These are phyloP conservation scores for Sterna hirundo DNA, from an alignment of 2,113 vertebrate species.

Conservation along the genomic window DNA sequence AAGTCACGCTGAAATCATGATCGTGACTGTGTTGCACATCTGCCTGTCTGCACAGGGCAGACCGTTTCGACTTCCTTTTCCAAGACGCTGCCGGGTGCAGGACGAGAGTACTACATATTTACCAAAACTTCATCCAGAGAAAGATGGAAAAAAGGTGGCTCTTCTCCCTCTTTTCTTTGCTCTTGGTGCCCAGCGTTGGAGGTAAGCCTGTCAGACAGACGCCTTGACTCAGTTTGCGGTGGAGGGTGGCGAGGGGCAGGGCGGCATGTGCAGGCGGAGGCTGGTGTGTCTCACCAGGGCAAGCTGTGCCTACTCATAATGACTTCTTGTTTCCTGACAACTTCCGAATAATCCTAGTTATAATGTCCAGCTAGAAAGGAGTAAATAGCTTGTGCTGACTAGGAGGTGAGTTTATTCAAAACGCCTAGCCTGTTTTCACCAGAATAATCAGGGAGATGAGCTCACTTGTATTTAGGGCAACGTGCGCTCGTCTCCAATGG, in stretches of 20 bases:
- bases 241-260: not conserved
- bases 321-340: not conserved
- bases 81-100: not conserved
- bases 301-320: not conserved
- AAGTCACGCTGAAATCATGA: not conserved
- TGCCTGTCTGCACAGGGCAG: not conserved
- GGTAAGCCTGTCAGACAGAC: conserved; percentile 14
- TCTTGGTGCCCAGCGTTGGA: conserved; percentile 10
- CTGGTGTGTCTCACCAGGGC: not conserved
- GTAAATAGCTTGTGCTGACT: not conserved
- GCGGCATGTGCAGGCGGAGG: not conserved
- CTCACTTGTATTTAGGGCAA: not conserved
- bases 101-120: not conserved
- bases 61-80: not conserved
- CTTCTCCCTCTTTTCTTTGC: not conserved
- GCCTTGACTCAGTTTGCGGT: not conserved
- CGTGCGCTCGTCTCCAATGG: not conserved
- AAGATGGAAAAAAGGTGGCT: conserved; percentile 53
- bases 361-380: not conserved
- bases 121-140: not conserved
- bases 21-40: not conserved
- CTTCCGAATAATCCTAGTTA: not conserved
- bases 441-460: not conserved
- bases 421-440: not conserved
- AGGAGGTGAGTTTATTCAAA: not conserved